These are phyloP conservation scores for Oligia latruncula DNA, from an alignment of 2,888 invertebrate genomes.

Conservation along the genomic window DNA sequence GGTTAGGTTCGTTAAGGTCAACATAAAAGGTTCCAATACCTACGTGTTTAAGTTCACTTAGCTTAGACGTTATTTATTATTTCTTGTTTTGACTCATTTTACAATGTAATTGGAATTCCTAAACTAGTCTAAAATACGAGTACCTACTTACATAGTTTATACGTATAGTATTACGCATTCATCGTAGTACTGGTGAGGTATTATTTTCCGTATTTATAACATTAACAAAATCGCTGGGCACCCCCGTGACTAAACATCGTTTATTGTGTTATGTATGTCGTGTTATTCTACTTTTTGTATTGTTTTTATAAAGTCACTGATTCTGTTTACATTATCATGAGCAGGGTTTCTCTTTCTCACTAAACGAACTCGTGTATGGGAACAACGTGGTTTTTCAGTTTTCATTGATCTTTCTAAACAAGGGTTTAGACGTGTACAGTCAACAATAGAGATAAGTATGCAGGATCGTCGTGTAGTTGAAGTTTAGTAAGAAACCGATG, in stretches of 20 bases:
- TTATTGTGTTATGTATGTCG: constrained; percentile 33
- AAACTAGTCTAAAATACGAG: constrained; percentile 1
- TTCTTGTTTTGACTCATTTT: constrained; percentile 30
- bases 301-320: constrained; percentile 7
- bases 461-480: too few relatives aligned
- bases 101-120: constrained; percentile 27
- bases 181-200: constrained; percentile 24
- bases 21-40: too few relatives aligned
- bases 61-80: neutral
- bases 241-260: constrained; percentile 38
- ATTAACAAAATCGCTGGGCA: constrained; percentile 49
- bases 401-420: constrained; percentile 16
- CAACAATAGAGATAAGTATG: too few relatives aligned
- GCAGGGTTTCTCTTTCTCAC: constrained; percentile 1
- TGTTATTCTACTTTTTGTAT: constrained; percentile 11
- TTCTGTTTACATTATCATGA: constrained; percentile 17
- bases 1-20: neutral
- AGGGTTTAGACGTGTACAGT: neutral
- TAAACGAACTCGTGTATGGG: neutral
- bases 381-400: constrained; percentile 4
- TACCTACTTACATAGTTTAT: neutral
- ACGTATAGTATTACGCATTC: constrained; percentile 30
- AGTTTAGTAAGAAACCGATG: too few relatives aligned
- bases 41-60: constrained; percentile 6
- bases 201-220: constrained; percentile 48